These are phyloP conservation scores for Epistrophe eligans DNA, from an alignment of 2,888 invertebrate genomes.

Conservation along the genomic window DNA sequence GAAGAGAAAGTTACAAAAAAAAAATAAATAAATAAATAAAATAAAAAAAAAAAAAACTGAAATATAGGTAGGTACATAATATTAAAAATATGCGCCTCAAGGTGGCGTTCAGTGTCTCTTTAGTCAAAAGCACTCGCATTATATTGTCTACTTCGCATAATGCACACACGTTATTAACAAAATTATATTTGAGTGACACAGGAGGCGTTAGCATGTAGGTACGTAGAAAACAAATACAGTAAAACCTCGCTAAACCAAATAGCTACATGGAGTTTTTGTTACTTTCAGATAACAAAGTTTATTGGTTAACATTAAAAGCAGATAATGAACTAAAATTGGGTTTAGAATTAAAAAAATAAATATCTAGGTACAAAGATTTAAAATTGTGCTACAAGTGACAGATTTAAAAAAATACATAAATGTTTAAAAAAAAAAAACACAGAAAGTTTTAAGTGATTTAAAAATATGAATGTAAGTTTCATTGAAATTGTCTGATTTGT, in stretches of 20 bases:
- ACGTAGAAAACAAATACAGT: neutral
- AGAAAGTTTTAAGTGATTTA: too few species aligned
- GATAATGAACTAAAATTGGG: too few species aligned
- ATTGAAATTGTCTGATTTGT: too few species aligned
- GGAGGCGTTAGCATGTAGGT: slow-evolving; percentile 4
- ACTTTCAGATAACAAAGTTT: too few species aligned
- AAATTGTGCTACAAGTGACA: too few species aligned
- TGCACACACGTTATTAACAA: slow-evolving; percentile 51
- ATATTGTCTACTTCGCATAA: slow-evolving; percentile 34
- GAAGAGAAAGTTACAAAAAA: slow-evolving; percentile 54
- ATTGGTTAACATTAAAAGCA: too few species aligned
- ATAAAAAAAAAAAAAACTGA: too few species aligned
- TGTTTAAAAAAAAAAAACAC: too few species aligned
- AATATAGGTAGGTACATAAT: neutral
- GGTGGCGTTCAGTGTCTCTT: slow-evolving; percentile 37
- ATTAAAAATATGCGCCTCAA: slow-evolving; percentile 26
- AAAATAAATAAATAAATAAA: neutral
- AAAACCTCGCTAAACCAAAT: neutral
- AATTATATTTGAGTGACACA: slow-evolving; percentile 40
- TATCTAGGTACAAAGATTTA: too few species aligned
- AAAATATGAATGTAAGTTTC: too few species aligned
- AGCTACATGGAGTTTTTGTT: neutral
- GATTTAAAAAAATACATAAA: too few species aligned
- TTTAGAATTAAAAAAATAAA: too few species aligned
- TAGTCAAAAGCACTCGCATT: slow-evolving; percentile 16